Evolutionary conservation across 2,113 vertebrate species (phyloP).

Genomic region (Sisor rabdophorus): DNA sequence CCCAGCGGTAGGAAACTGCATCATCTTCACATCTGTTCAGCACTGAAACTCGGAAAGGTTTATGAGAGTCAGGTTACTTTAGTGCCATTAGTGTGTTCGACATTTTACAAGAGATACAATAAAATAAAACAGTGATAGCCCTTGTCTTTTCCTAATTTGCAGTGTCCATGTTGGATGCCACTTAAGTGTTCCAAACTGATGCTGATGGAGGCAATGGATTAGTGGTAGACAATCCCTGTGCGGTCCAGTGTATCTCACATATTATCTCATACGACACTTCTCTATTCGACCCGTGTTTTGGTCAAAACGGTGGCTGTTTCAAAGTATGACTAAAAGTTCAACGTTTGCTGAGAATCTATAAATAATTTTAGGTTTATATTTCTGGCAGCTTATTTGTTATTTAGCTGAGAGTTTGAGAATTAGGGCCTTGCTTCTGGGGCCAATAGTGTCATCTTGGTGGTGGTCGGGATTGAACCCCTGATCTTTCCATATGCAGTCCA

Average conservation of each 20-base stretch:
- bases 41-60: not conserved
- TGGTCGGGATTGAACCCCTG: too few relatives aligned
- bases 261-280: not conserved
- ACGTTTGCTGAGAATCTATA: not conserved
- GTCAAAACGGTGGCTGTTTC: not conserved
- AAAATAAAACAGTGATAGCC: not conserved
- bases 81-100: not conserved
- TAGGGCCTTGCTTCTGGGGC: too few relatives aligned
- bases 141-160: not conserved
- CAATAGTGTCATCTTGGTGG: too few relatives aligned
- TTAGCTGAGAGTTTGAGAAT: too few relatives aligned
- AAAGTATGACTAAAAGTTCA: not conserved
- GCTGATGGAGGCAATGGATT: not conserved
- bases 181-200: not conserved
- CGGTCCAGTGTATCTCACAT: not conserved
- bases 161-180: not conserved
- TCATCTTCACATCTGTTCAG: conserved; percentile 9
- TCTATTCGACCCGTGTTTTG: not conserved
- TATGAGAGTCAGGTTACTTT: not conserved
- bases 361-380: too few relatives aligned
- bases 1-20: not conserved
- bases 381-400: too few relatives aligned
- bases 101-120: not conserved
- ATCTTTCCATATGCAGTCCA: too few relatives aligned
- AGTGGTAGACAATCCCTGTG: not conserved